Base-by-base conservation (phyloP, 1,140 invertebrate genomes). In the Bombus turneri region DNA sequence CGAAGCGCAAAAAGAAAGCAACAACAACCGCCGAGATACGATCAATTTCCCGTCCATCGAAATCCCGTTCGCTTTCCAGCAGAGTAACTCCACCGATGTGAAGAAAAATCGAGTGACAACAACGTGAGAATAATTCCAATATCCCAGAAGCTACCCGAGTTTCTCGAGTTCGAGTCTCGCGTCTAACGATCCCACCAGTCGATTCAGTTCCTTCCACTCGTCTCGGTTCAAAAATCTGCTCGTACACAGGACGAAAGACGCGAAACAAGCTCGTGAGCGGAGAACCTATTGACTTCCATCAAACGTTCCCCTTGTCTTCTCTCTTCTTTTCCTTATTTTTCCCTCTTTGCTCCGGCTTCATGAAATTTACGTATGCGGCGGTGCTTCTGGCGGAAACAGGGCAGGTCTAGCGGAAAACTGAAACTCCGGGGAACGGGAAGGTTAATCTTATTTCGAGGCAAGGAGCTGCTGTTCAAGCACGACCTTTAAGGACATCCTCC, bases 361-460 rank as follows among this genome's bases (percentile, higher is more conserved):
- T 66, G 31, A 80, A 80, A 80, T 80, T 80, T 80, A 80, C 78
- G 64, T 80, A 71, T 18, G 13, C 31, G 12, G 31, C 64, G 41
- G 62, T 34, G 37, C 15, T 10, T 41, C 25, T n/a, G 43, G 5
- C 34, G 41, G 66, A 25, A 69, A 69, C 28, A 43, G 31, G n/a
- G 9, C 34, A 57, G 31, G 78, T 80, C 43, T 69, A 22, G 25
- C 43, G 78, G 43, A 80, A 81, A 72, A 73, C 41, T 47, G 62
- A 69, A 47, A 18, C 39, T 31, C 25, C 9, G 9, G 22, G 28
- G 71, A 43, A 72, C 41, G 34, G 28, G 34, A 28, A n/a, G 13
- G 53, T 41, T 81, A 81, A 73, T 81, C 47, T 73, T 62, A 81
- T 81, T 81, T 64, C 69, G 18, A 72, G 66, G 25, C 64, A 69